phyloP scores from a whole-genome alignment of 2,888 invertebrate species.

The Thereva nobilitata region DNA sequence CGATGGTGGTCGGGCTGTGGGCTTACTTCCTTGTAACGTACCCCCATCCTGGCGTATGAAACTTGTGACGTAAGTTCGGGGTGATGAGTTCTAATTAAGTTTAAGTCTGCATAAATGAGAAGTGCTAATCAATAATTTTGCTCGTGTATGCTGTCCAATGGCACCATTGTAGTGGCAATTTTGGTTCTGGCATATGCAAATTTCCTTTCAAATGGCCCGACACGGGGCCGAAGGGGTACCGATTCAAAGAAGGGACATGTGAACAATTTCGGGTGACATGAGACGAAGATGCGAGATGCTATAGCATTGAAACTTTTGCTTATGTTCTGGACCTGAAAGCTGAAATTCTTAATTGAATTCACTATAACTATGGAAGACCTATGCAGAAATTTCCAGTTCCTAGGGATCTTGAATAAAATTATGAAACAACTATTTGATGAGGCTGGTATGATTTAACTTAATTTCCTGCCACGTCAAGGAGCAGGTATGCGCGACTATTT shows the following conservation, averaged over 20 bases:
- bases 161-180: constrained; percentile 40
- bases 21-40: constrained; percentile 37
- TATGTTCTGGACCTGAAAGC: constrained; percentile 35
- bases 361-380: constrained; percentile 27
- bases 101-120: constrained; percentile 44
- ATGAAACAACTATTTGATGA: constrained; percentile 47
- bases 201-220: constrained; percentile 41
- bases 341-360: constrained; percentile 36
- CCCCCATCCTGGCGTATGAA: constrained; percentile 7
- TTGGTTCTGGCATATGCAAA: constrained; percentile 43
- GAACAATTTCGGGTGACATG: constrained; percentile 41
- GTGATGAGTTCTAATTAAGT: constrained; percentile 44
- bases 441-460: constrained; percentile 47
- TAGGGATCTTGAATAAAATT: constrained; percentile 42
- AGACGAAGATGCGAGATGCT: constrained; percentile 12
- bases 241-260: constrained; percentile 45
- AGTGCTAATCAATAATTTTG: constrained; percentile 43
- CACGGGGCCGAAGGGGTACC: constrained; percentile 37
- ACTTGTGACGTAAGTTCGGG: constrained; percentile 40
- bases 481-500: constrained; percentile 13
- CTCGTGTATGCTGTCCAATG: constrained; percentile 41
- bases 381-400: constrained; percentile 28
- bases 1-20: constrained; percentile 21
- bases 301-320: constrained; percentile 30
- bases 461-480: constrained; percentile 39